These are phyloP conservation scores for Sebastes vulpes DNA, from an alignment of 2,797 vertebrate species.

Conservation along the genomic window DNA sequence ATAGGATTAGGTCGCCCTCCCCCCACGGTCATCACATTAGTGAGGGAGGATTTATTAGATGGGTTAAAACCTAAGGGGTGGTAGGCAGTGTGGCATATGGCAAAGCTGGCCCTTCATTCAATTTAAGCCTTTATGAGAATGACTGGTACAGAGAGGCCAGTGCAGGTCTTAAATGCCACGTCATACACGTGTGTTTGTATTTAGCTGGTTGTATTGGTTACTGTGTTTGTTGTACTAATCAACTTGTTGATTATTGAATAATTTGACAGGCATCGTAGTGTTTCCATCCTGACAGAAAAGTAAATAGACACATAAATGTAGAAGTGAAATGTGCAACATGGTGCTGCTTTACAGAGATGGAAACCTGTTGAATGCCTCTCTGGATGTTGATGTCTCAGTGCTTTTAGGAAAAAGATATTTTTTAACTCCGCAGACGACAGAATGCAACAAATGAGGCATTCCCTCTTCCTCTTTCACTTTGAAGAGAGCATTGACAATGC, in stretches of 20 bases:
- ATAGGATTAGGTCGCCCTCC: constrained; percentile 18
- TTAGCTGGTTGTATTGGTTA: background rate
- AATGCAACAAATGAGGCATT: constrained; percentile 18
- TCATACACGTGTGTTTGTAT: background rate
- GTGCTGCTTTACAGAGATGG: constrained; percentile 1
- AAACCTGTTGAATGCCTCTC: constrained; percentile 9
- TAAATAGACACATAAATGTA: background rate
- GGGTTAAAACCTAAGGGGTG: constrained; percentile 12
- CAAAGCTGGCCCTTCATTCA: background rate
- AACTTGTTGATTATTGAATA: background rate
- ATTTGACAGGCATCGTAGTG: background rate
- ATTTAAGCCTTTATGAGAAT: background rate
- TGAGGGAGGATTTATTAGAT: constrained; percentile 20
- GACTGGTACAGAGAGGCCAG: background rate
- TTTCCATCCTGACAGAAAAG: background rate
- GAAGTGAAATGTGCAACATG: background rate
- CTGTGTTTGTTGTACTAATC: background rate
- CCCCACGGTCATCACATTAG: constrained; percentile 38
- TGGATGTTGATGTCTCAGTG: background rate
- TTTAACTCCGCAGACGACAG: background rate
- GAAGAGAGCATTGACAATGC: constrained; percentile 15
- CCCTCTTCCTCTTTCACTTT: constrained; percentile 39
- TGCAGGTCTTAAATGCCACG: background rate
- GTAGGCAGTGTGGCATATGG: background rate
- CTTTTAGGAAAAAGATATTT: background rate